Percentiles rank a stretch among this genome's conserved stretches.
phyloP scores from a whole-genome alignment of 1,140 invertebrate species.

The Aphaenogaster rudis region DNA sequence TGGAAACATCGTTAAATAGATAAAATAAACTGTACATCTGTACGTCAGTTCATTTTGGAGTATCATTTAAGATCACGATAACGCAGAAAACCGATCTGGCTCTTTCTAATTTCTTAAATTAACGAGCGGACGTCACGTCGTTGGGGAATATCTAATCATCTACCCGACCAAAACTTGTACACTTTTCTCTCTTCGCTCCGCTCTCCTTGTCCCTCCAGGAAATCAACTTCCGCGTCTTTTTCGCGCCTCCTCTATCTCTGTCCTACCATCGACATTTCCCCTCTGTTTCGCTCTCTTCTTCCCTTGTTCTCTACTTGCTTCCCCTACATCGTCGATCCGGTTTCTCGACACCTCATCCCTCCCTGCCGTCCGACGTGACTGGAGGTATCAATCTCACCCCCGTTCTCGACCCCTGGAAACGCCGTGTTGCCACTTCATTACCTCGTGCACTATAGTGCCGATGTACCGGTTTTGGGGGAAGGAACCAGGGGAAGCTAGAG shows the following conservation, averaged over 20 bases:
- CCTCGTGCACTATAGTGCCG: conserved; percentile 75
- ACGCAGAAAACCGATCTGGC: conserved; percentile 65
- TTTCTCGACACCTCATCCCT: conserved; percentile 80
- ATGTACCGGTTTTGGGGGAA: conserved; percentile 55
- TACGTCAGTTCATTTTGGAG: conserved; percentile 11
- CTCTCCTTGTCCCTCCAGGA: conserved; percentile 37
- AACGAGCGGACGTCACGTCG: conserved; percentile 72
- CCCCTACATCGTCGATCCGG: conserved; percentile 73
- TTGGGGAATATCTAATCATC: conserved; percentile 73
- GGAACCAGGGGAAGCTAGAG: conserved; percentile 17
- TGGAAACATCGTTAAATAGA: neutral
- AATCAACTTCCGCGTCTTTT: conserved; percentile 64
- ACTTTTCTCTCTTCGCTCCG: conserved; percentile 39
- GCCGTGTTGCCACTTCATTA: conserved; percentile 83
- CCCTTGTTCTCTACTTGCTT: conserved; percentile 59
- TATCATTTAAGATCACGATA: conserved; percentile 72
- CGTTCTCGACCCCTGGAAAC: conserved; percentile 79
- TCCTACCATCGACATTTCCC: neutral
- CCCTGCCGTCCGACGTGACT: conserved; percentile 77
- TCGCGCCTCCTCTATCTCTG: conserved; percentile 15
- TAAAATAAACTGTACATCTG: conserved; percentile 21
- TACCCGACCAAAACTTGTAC: conserved; percentile 76
- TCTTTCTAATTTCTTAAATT: conserved; percentile 75
- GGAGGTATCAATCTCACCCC: conserved; percentile 82
- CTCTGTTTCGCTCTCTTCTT: neutral